Base-by-base conservation (phyloP, 2,888 invertebrate species). In the Venusia cambrica region DNA sequence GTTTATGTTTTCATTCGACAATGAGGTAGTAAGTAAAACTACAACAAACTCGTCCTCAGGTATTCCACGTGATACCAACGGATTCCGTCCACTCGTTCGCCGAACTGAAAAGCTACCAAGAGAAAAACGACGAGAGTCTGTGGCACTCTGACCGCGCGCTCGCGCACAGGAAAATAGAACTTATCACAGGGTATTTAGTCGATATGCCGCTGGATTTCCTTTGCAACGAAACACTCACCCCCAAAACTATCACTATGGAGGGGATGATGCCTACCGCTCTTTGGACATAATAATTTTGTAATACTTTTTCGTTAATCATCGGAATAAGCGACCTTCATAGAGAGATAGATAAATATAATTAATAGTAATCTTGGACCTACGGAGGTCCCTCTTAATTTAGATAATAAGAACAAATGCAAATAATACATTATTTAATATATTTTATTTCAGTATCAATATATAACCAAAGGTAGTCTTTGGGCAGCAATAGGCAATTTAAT, bases 51-150 rank as follows among this genome's bases (percentile, higher is more conserved):
- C 9, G 10, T 29, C 54, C 54, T 83, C 62, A 84, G 84, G 95
- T 98, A 1, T 99, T 99, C 83, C 93, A 93, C 58, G 94, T 96
- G 47, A 91, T 98, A 57, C 98, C 99, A 3, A 93, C 94, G 0
- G 94, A 99, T 77, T 84, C 72, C 1, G 85, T 97, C 0, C 91
- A 92, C 52, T 91, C 91, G 2, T 97, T 97, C 73, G 89, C 90
- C 0, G 91, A 93, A 51, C 83, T 98, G 19, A 92, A 90, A 62
- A 90, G 90, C 21, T 95, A 93, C 73, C 93, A 94, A 64, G 91
- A 92, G 36, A 91, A 93, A 43, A 70, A 89, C 42, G 42, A 52
- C 2, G 85, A 89, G 22, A 90, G 93, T 0, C 73, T 98, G 5
- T 92, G 92, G 72, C 90, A 91, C 37, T 89, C 89, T 0, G 93